These are phyloP conservation scores for Passerculus sandwichensis DNA, from an alignment of 2,797 vertebrate species.

Conservation along the genomic window DNA sequence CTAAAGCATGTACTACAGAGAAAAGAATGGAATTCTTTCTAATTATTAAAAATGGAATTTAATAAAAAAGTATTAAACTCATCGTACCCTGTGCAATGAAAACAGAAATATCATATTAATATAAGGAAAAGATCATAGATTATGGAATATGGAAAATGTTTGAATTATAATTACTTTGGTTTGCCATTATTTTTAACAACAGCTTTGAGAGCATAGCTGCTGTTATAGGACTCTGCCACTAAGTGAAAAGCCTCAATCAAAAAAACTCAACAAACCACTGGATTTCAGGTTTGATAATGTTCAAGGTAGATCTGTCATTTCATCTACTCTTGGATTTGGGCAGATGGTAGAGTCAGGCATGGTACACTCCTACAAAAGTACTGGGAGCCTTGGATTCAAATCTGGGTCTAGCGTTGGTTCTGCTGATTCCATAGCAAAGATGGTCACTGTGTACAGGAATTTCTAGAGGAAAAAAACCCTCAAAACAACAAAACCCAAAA, in stretches of 20 bases:
- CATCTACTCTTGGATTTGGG: not conserved
- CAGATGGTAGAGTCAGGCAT: not conserved
- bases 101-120: conserved; percentile 49
- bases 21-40: conserved; percentile 29
- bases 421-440: not conserved
- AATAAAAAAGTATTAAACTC: conserved; percentile 64
- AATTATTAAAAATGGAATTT: conserved; percentile 65
- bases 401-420: not conserved
- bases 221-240: not conserved
- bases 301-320: not conserved
- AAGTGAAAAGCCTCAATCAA: not conserved
- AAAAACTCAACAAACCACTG: not conserved
- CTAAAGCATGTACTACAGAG: not conserved
- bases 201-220: not conserved
- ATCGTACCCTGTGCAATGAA: conserved; percentile 42
- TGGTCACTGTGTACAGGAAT: not conserved
- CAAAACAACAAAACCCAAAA: not conserved
- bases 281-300: not conserved
- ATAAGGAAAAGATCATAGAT: conserved; percentile 25
- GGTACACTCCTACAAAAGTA: not conserved
- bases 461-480: not conserved
- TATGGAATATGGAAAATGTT: conserved; percentile 1
- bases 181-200: not conserved
- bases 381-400: not conserved
- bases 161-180: conserved; percentile 30